Evolutionary conservation across 2,113 vertebrate species (phyloP).

Genomic region (Ctenomys sociabilis): DNA sequence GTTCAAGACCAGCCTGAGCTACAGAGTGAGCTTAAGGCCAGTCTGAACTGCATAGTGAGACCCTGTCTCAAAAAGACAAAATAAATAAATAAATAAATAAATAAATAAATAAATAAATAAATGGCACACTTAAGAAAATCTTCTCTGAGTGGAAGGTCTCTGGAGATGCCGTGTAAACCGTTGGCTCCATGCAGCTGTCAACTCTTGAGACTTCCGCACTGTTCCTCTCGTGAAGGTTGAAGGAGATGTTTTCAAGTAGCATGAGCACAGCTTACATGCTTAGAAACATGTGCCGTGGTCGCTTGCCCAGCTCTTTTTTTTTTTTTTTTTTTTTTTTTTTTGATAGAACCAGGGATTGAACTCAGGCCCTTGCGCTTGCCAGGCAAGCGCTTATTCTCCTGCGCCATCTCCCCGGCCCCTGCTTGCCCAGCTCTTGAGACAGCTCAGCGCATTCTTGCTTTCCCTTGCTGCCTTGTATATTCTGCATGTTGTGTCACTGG

Average conservation of each 20-base stretch:
- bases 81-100: no score
- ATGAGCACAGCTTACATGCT: conserved; percentile 7
- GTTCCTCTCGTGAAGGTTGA: not conserved
- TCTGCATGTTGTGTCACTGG: not conserved
- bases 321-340: no score
- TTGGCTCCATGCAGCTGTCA: not conserved
- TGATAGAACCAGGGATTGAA: no score
- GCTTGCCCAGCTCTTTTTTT: not conserved
- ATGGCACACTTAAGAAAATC: not conserved
- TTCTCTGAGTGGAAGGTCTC: not conserved
- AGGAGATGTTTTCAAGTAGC: conserved; percentile 6
- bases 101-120: no score
- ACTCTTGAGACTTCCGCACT: not conserved
- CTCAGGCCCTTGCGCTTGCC: no score
- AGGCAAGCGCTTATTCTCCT: no score
- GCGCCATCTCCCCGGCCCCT: no score
- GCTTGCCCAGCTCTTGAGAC: not conserved
- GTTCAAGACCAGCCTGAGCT: no score
- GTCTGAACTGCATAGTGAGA: no score
- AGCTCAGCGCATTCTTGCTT: not conserved
- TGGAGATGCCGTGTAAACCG: not conserved
- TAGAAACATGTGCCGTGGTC: not conserved
- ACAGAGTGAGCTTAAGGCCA: no score
- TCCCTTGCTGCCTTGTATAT: not conserved
- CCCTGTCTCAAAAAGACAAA: no score